Conservation (phyloP, 2,888 invertebrate species). For the Tachina lurida region DNA sequence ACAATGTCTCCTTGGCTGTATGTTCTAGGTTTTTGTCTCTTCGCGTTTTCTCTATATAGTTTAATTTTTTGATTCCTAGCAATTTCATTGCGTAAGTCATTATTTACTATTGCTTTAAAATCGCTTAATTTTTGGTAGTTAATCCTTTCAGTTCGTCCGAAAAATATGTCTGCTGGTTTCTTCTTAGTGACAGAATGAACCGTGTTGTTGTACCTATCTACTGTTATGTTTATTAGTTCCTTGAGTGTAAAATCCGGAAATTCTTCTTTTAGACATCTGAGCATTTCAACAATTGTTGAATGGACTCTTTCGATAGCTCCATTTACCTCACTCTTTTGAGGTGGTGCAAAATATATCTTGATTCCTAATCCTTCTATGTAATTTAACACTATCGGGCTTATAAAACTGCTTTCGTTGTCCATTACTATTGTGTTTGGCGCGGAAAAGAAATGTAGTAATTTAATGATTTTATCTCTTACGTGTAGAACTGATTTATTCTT, state of each 20-base stretch:
- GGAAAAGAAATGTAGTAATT: not conserved
- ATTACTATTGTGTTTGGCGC: slow-evolving; percentile 1
- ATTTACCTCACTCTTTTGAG: no score
- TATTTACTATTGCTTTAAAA: slow-evolving; percentile 20
- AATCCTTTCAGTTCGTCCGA: no score
- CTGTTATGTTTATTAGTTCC: not conserved
- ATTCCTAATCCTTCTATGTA: no score
- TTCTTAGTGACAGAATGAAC: slow-evolving; percentile 8
- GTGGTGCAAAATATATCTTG: no score
- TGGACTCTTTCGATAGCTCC: no score
- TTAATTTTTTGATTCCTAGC: slow-evolving; percentile 27
- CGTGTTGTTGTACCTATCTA: not conserved
- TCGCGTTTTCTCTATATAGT: slow-evolving; percentile 25
- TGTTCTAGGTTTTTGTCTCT: no score
- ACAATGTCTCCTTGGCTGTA: no score
- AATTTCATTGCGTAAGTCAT: slow-evolving; percentile 25
- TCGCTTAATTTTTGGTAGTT: no score
- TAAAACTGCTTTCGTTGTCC: slow-evolving; percentile 1
- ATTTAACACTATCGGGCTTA: not conserved
- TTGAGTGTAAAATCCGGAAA: slow-evolving; percentile 26
- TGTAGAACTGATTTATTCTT: no score
- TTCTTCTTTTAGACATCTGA: slow-evolving; percentile 34
- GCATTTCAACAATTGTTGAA: slow-evolving; percentile 41
- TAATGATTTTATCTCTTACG: no score
- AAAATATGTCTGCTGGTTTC: no score